These are phyloP conservation scores for Doryteuthis pealeii DNA, from an alignment of 1,140 invertebrate species.

Conservation along the genomic window DNA sequence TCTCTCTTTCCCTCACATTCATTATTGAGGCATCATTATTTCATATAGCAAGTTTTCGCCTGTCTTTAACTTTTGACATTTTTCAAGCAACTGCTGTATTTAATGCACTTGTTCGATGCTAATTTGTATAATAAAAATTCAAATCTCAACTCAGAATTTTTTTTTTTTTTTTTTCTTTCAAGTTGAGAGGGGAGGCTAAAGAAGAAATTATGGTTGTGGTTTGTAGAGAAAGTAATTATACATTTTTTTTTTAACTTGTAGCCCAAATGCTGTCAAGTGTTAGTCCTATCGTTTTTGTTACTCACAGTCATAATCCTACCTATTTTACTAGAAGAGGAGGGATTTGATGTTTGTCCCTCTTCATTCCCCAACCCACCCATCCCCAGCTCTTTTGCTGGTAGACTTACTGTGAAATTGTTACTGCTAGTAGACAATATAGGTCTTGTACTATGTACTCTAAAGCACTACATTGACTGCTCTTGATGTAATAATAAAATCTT, in stretches of 20 bases:
- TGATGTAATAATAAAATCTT: neutral
- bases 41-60: too few relatives aligned
- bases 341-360: neutral
- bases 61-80: too few relatives aligned
- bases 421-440: neutral
- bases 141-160: too few relatives aligned
- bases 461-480: slow-evolving; percentile 2
- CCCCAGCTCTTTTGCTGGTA: neutral
- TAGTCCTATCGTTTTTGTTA: neutral
- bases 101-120: too few relatives aligned
- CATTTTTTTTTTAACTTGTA: neutral
- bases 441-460: neutral
- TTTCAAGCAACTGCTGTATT: too few relatives aligned
- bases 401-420: neutral
- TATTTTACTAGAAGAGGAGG: neutral
- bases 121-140: too few relatives aligned
- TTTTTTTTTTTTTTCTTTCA: too few relatives aligned
- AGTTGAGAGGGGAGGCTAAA: too few relatives aligned
- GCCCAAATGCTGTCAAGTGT: neutral
- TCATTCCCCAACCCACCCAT: neutral
- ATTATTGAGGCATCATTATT: too few relatives aligned
- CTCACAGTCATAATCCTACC: neutral
- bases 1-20: too few relatives aligned
- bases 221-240: neutral
- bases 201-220: neutral